These are phyloP conservation scores for Leucopternis melanops DNA, from an alignment of 2,113 vertebrate species.

Conservation along the genomic window DNA sequence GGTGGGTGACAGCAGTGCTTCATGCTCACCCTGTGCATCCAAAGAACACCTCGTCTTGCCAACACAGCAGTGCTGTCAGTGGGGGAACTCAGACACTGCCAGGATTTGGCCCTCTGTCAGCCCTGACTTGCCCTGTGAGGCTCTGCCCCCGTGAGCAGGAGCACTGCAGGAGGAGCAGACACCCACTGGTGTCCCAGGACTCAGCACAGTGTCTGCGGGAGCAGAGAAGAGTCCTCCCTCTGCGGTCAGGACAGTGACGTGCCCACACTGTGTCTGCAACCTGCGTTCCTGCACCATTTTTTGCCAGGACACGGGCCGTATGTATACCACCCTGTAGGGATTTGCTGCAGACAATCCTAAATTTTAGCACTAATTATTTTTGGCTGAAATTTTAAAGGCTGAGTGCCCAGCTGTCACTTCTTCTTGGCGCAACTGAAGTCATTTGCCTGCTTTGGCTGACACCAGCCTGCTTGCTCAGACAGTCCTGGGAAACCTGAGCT, in stretches of 20 bases:
- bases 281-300: rapidly evolving
- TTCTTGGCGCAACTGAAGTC: neutral
- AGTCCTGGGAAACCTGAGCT: neutral
- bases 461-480: neutral
- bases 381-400: neutral
- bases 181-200: neutral
- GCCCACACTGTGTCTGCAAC: neutral
- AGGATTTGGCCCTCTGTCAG: neutral
- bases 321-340: neutral
- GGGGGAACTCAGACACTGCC: neutral
- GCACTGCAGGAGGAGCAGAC: neutral
- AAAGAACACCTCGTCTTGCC: too few relatives aligned
- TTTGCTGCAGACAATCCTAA: neutral
- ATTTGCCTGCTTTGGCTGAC: too few relatives aligned
- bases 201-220: neutral
- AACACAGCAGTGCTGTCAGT: neutral
- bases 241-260: rapidly evolving
- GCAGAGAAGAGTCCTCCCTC: neutral
- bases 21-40: neutral
- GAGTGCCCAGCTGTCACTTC: too few relatives aligned
- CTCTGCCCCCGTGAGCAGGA: neutral
- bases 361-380: neutral
- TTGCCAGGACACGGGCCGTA: neutral
- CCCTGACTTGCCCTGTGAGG: neutral
- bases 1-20: neutral